Conservation (phyloP, 1,140 invertebrate genomes). For the Zeugodacus cucurbitae region DNA sequence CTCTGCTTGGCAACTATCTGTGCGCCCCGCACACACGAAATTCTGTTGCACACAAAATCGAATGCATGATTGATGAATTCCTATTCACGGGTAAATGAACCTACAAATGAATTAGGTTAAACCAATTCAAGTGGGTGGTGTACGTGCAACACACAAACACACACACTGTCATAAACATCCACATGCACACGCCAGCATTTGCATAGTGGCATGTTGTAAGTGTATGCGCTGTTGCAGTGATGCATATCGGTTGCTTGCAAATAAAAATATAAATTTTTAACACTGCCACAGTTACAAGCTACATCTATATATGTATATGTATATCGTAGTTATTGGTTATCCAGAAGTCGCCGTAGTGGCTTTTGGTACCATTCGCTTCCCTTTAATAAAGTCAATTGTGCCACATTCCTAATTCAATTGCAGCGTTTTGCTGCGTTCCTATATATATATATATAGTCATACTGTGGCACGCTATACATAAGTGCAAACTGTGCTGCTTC, state of each 20-base stretch:
- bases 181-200: not conserved
- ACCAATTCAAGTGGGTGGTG: constrained; percentile 43
- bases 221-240: not conserved
- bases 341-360: not conserved
- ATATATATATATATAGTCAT: not conserved
- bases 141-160: not conserved
- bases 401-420: not conserved
- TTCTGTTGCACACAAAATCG: constrained; percentile 11
- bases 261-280: not conserved
- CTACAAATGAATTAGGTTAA: constrained; percentile 42
- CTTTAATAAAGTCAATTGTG: not conserved
- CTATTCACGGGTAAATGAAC: constrained; percentile 41
- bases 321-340: not conserved
- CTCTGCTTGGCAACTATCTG: not conserved
- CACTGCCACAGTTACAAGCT: not conserved
- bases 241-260: not conserved
- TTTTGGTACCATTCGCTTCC: not conserved
- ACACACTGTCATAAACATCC: no score
- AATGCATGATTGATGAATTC: constrained; percentile 44
- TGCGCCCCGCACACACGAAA: not conserved
- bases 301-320: not conserved
- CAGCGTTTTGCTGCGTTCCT: not conserved
- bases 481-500: not conserved
- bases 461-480: not conserved
- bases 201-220: not conserved